Evolutionary conservation across 1,140 invertebrate genomes (phyloP), one percentile per base, ranked within the genome.

Genomic region (Heliothis subflexa): DNA sequence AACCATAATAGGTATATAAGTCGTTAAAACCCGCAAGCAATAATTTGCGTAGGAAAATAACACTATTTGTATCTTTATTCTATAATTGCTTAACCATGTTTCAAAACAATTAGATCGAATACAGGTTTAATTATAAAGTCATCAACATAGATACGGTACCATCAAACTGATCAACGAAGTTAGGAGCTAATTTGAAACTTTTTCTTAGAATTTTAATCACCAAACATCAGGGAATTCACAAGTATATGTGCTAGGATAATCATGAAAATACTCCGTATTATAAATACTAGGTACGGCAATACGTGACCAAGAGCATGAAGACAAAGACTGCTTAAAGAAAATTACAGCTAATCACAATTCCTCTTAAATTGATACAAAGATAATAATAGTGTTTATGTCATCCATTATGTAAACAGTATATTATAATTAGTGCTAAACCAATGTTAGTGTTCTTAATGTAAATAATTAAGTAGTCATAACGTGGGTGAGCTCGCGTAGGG

Each of bases 301-400:
- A 68, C 64, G 64, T 68, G 64, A 68, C 64, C 47, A 12, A 21
- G 13, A 9, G 16, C 64, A 68, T 68, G 64, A 68, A 68, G 64
- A 68, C 40, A 50, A 66, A 25, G n/a, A 50, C 40, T 52, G 47
- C 64, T 68, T 4, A 5, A 25, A 52, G 64, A 47, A 21, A 68
- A 68, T 50, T 28, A 50, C 45, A 18, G 13, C 50, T 68, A 68
- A 68, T 68, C 47, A 50, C 25, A 25, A 68, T 68, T 49, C 18
- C 47, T 50, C 64, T 68, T 40, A 68, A 49, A 68, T 16, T 25
- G 47, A 68, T 18, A 21, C 45, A 21, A 47, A 66, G 62, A 49
- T 50, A 68, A 45, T 18, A 45, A 45, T 25, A 68, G 2, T 10
- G 47, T 14, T 50, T 52, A 50, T 50, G 64, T 68, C 64, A 68